Evolutionary conservation across 2,113 vertebrate genomes (phyloP).

Genomic region (Engystomops pustulosus): DNA sequence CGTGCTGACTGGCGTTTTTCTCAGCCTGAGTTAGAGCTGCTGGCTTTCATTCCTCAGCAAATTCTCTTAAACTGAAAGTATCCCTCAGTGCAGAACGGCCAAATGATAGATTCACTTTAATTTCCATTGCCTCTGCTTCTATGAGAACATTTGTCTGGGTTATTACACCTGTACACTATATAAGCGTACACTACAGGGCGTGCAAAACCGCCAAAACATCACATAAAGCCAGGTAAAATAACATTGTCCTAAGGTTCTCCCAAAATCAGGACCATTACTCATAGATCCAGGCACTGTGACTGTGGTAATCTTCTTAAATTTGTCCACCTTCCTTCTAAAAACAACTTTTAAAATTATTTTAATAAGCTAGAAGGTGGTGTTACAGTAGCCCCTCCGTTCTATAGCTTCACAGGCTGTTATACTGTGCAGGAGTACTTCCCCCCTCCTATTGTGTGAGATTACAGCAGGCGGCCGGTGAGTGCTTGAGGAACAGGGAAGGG

Average conservation of each 20-base stretch:
- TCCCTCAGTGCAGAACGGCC: not conserved
- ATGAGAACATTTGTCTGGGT: not conserved
- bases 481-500: no score
- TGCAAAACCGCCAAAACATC: not conserved
- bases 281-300: no score
- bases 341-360: no score
- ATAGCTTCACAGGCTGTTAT: no score
- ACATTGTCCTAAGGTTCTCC: not conserved
- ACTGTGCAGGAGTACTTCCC: no score
- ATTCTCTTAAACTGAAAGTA: constrained; percentile 48
- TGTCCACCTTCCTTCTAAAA: no score
- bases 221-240: not conserved
- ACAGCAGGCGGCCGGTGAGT: no score
- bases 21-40: constrained; percentile 31
- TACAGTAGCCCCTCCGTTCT: no score
- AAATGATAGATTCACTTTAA: constrained; percentile 9
- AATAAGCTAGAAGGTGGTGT: no score
- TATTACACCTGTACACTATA: not conserved
- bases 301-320: no score
- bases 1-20: constrained; percentile 63
- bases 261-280: no score
- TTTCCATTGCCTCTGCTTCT: constrained; percentile 3
- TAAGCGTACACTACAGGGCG: not conserved
- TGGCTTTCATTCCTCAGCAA: constrained; percentile 47
- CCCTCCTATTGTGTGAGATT: no score